Conservation (phyloP, 2,113 vertebrate genomes). For the Reinhardtius hippoglossoides region DNA sequence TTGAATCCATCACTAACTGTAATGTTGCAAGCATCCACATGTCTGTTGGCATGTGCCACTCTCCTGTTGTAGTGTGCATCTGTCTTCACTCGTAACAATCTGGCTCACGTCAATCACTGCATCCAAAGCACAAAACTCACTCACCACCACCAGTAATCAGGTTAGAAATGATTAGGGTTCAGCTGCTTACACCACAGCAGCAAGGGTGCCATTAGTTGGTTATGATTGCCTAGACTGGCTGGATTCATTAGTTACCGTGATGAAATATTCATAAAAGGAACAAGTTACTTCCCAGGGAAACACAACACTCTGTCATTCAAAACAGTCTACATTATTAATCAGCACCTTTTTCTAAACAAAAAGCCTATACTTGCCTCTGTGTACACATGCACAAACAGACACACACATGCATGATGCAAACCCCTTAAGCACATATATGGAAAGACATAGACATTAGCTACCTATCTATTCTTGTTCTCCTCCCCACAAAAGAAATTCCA, state of each 20-base stretch:
- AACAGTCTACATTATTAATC: conserved; percentile 78
- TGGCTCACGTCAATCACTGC: conserved; percentile 17
- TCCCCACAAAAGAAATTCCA: conserved; percentile 25
- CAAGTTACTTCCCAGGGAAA: conserved; percentile 75
- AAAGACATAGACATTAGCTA: conserved; percentile 9
- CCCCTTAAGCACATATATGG: conserved; percentile 27
- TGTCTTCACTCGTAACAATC: conserved; percentile 22
- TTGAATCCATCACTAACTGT: conserved; percentile 3
- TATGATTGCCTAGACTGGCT: conserved; percentile 62
- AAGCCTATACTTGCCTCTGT: conserved; percentile 25
- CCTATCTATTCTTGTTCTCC: conserved; percentile 12
- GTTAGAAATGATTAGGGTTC: conserved; percentile 60
- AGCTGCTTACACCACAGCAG: conserved; percentile 42
- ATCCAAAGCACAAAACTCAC: conserved; percentile 38
- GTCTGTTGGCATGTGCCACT: no score
- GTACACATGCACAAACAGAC: conserved; percentile 1
- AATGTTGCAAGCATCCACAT: neutral
- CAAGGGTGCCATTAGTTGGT: conserved; percentile 65
- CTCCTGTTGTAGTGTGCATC: neutral
- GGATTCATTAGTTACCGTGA: conserved; percentile 73
- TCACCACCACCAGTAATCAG: conserved; percentile 57
- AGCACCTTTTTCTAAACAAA: conserved; percentile 62
- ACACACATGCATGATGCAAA: conserved; percentile 5
- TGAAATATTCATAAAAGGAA: conserved; percentile 82
- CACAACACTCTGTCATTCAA: conserved; percentile 66